A percentile compares a stretch with the other conserved stretches of the same genome.
Evolutionary conservation across 1,140 invertebrate species (phyloP).

Genomic region (Drosophila prosaltans): DNA sequence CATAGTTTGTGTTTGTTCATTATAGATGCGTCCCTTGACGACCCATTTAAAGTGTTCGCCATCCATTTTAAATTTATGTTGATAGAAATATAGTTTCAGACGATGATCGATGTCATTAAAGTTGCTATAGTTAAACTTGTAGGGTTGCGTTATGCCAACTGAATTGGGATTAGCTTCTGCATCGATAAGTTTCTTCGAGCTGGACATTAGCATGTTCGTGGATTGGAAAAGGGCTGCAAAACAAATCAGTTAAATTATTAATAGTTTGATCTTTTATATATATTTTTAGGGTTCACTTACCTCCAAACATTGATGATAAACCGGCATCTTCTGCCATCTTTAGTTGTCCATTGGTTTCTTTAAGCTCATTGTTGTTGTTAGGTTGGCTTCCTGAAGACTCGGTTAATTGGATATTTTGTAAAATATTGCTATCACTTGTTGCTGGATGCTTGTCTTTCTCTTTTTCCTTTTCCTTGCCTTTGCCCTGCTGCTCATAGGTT

Average conservation of each 20-base stretch:
- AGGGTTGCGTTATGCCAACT: slow-evolving; percentile 41
- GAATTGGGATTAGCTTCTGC: slow-evolving; percentile 31
- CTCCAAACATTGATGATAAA: slow-evolving; percentile 63
- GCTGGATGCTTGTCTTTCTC: slow-evolving; percentile 22
- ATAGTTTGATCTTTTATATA: no score
- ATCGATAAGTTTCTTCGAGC: slow-evolving; percentile 66
- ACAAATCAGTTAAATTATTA: not conserved
- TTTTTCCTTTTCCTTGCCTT: slow-evolving; percentile 33
- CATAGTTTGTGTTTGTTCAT: slow-evolving; percentile 62
- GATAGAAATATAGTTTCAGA: slow-evolving; percentile 85
- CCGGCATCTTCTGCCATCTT: slow-evolving; percentile 53
- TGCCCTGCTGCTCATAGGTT: slow-evolving; percentile 84
- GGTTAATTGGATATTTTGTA: slow-evolving; percentile 35
- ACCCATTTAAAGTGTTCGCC: slow-evolving; percentile 85
- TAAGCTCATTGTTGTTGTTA: slow-evolving; percentile 28
- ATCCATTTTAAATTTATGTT: slow-evolving; percentile 84
- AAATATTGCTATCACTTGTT: slow-evolving; percentile 14
- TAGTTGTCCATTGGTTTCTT: slow-evolving; percentile 22
- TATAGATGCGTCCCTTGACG: slow-evolving; percentile 84
- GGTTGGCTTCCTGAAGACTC: slow-evolving; percentile 29
- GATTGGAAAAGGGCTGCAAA: slow-evolving; percentile 74
- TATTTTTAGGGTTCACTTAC: slow-evolving; percentile 10
- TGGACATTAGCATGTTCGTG: slow-evolving; percentile 78
- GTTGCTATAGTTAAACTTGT: slow-evolving; percentile 85
- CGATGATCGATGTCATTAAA: slow-evolving; percentile 85